Evolutionary conservation across 1,140 invertebrate genomes (phyloP), one percentile per base, ranked within the genome.

Genomic region (Sogatella furcifera): DNA sequence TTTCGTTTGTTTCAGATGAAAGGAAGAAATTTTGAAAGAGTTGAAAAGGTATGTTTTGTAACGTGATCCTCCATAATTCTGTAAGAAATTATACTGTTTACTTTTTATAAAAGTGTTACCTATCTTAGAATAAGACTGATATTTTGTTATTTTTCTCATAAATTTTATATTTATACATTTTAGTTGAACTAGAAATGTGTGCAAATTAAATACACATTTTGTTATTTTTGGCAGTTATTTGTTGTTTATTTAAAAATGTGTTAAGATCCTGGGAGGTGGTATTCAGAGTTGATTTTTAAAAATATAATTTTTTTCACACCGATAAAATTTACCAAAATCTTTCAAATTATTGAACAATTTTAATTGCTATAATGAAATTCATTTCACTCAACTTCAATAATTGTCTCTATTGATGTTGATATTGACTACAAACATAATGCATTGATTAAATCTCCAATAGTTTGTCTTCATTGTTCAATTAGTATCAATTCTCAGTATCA

Each of bases 21-120:
- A 74, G 85, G 86, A 64, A 81, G 92, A 73, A 93, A 94, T 78
- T 98, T 90, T 81, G 96, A 98, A 75, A 90, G 88, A 76, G 96
- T 98, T 31, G 96, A 98, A 85, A 95, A 95, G 88, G 92, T 96
- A 86, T 84, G 84, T 83, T 22, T 64, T 62, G 60, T 66, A 59
- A 59, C 59, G 41, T 61, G 60, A 61, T 55, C 19, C 11, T 38
- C 9, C 34, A 38, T 38, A 11, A 8, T 13, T 38, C 8, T 38
- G 34, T 38, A 56, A 60, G 44, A 59, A 28, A 58, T 55, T 49
- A 57, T 57, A 56, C 9, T 15, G 34, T 44, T 58, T 43, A 58
- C 43, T 58, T 58, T 46, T 28, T 31, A 46, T 44, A 58, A 44
- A 44, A 21, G 22, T 21, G 49, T 52, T 52, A 59, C 46, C 49